Percentiles rank a stretch among this genome's conserved stretches.
These are phyloP conservation scores for Cinclus cinclus DNA, from an alignment of 2,113 vertebrate genomes.

Conservation along the genomic window DNA sequence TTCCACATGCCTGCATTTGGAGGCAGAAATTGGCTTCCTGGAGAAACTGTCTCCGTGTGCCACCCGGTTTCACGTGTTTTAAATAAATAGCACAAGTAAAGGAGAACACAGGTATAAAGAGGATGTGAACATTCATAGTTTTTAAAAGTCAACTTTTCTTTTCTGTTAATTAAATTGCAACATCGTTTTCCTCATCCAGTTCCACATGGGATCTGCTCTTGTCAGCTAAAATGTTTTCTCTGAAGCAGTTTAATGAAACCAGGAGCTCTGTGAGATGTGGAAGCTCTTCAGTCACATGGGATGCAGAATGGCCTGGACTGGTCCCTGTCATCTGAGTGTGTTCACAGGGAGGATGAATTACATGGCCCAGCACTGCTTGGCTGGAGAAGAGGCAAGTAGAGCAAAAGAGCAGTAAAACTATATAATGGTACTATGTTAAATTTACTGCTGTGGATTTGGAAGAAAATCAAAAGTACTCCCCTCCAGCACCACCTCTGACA, in stretches of 20 bases:
- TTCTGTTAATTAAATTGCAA: not conserved
- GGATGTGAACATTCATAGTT: not conserved
- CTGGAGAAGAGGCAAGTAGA: not conserved
- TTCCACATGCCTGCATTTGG: not conserved
- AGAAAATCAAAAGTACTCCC: not conserved
- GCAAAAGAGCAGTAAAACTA: not conserved
- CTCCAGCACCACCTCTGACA: not conserved
- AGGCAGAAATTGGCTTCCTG: not conserved
- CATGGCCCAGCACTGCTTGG: not conserved
- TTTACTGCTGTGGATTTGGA: not conserved
- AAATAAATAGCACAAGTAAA: not conserved
- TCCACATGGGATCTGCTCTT: not conserved
- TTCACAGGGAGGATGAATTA: fast-evolving
- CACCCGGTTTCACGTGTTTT: not conserved
- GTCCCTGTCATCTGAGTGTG: fast-evolving
- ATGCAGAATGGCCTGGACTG: too few species aligned
- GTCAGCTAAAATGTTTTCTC: not conserved
- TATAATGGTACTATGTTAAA: not conserved
- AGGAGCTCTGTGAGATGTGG: not conserved
- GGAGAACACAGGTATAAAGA: not conserved
- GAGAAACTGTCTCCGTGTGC: not conserved
- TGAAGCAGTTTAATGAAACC: not conserved
- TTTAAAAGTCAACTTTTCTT: not conserved
- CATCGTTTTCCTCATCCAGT: fast-evolving
- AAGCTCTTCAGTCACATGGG: not conserved